A percentile compares a stretch with the other conserved stretches of the same genome.
phyloP scores from a whole-genome alignment of 1,140 invertebrate species.

The Calephelis nemesis region DNA sequence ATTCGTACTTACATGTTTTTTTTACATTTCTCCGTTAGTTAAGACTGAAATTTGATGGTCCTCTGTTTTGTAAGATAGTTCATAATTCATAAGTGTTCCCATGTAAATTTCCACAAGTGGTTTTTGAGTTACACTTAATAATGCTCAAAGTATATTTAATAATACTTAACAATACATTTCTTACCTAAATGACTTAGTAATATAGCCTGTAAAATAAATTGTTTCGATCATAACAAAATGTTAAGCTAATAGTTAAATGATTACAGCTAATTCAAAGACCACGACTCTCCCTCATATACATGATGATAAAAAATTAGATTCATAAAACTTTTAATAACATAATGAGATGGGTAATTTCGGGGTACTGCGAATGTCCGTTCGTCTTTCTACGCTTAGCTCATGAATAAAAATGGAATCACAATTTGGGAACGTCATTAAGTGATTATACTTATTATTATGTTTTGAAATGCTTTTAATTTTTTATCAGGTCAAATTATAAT shows the following conservation, averaged over 20 bases:
- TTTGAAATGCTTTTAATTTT: conserved; percentile 77
- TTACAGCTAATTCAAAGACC: conserved; percentile 57
- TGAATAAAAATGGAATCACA: conserved; percentile 74
- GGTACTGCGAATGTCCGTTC: conserved; percentile 55
- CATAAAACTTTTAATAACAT: conserved; percentile 69
- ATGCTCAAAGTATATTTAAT: too few relatives aligned
- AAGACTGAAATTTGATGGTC: too few relatives aligned
- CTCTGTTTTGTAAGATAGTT: too few relatives aligned
- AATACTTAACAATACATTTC: too few relatives aligned
- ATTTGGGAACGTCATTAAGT: conserved; percentile 70
- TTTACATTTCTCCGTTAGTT: too few relatives aligned
- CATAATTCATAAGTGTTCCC: too few relatives aligned
- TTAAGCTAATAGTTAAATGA: conserved; percentile 34
- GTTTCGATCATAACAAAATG: conserved; percentile 1
- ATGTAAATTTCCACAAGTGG: too few relatives aligned
- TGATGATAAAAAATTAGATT: conserved; percentile 66
- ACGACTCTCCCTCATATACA: conserved; percentile 42
- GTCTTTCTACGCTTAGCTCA: conserved; percentile 44
- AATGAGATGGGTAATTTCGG: conserved; percentile 69
- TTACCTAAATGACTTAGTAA: too few relatives aligned
- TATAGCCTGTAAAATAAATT: conserved; percentile 1
- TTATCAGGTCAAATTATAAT: conserved; percentile 72
- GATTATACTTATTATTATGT: conserved; percentile 76
- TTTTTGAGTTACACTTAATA: too few relatives aligned
- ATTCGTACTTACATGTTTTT: too few relatives aligned